Conservation (phyloP, 1,140 invertebrate species). For the Cheumatopsyche charites region DNA sequence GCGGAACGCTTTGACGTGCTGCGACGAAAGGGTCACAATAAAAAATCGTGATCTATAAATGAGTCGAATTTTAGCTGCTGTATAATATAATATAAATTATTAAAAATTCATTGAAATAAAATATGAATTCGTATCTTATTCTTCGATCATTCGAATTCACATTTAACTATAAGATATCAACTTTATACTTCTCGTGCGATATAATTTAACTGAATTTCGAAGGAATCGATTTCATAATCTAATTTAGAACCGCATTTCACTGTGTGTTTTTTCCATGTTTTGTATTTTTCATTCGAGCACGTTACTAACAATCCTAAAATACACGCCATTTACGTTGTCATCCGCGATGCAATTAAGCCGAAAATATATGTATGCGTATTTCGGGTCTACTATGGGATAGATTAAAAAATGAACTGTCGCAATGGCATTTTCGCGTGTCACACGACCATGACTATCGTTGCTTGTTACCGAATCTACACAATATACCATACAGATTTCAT, state of each 20-base stretch:
- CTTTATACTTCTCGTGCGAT: too few species aligned
- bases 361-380: not conserved
- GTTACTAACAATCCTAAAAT: not conserved
- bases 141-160: too few species aligned
- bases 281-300: too few species aligned
- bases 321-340: not conserved
- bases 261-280: too few species aligned
- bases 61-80: too few species aligned
- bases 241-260: too few species aligned
- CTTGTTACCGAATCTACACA: constrained; percentile 12
- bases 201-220: too few species aligned
- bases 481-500: not conserved
- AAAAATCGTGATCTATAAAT: not conserved
- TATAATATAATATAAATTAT: too few species aligned
- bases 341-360: constrained; percentile 14
- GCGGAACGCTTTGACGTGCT: constrained; percentile 34
- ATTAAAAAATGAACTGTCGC: constrained; percentile 9
- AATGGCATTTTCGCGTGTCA: constrained; percentile 11
- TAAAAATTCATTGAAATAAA: too few species aligned
- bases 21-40: constrained; percentile 25
- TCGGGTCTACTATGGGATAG: not conserved
- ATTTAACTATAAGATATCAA: too few species aligned
- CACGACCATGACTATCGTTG: not conserved
- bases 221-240: too few species aligned
- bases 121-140: too few species aligned